A percentile compares a stretch with the other conserved stretches of the same genome.
Conservation (phyloP, 2,113 vertebrate species). For the Mugil cephalus region DNA sequence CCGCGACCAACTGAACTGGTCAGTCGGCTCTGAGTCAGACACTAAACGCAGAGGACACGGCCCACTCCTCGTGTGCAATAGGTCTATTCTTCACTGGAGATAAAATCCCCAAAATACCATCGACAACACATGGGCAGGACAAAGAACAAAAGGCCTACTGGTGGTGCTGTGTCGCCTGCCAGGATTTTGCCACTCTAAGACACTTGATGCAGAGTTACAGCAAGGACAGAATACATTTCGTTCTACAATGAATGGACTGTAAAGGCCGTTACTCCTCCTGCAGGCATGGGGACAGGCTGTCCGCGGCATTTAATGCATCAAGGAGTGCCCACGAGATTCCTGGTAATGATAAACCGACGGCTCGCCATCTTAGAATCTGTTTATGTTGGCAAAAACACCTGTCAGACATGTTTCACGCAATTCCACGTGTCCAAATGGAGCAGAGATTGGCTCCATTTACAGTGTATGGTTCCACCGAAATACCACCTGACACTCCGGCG, state of each 20-base stretch:
- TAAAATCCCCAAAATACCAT: constrained; percentile 63
- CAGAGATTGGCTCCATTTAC: background rate
- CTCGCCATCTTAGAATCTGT: constrained; percentile 10
- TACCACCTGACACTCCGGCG: background rate
- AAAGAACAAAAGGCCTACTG: constrained; percentile 63
- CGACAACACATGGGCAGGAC: constrained; percentile 23
- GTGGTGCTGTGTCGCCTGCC: constrained; percentile 12
- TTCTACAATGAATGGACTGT: constrained; percentile 18
- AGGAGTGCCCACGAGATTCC: constrained; percentile 13
- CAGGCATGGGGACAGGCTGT: background rate
- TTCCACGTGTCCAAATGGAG: constrained; percentile 1
- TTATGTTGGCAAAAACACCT: constrained; percentile 43
- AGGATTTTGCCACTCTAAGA: constrained; percentile 20
- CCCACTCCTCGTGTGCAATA: constrained; percentile 50
- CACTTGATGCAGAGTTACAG: constrained; percentile 16
- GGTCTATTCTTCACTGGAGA: constrained; percentile 36
- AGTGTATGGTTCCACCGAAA: background rate
- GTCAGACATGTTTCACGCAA: constrained; percentile 43
- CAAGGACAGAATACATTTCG: constrained; percentile 39
- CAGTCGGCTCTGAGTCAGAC: constrained; percentile 52
- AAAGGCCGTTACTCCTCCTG: background rate
- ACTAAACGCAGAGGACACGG: constrained; percentile 18
- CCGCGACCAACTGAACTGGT: constrained; percentile 48
- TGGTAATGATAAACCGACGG: constrained; percentile 32
- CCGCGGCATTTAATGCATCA: background rate